Base-by-base conservation (phyloP, 2,888 invertebrate species). In the Eubasilissa splendida region DNA sequence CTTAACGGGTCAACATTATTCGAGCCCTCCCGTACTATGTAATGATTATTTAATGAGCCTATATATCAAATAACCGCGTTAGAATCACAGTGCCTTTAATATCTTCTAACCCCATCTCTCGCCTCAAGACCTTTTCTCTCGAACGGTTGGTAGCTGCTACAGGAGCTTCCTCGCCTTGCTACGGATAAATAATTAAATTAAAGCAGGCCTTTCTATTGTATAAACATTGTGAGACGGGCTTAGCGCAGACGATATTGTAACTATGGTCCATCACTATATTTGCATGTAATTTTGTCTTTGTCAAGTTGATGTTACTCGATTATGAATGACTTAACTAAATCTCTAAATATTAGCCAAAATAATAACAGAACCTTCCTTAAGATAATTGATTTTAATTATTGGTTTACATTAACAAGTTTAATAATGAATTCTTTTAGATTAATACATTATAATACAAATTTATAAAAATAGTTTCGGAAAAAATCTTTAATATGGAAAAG, bases 111-210 rank as follows among this genome's bases (percentile, higher is more conserved):
- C 50, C 66, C 66, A 50, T 66, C 66, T 66, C n/a, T n/a, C 33
- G n/a, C 14, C 66, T 14, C 31, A 63, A 42, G 42, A 63, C 63
- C 63, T 33, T 63, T 63, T 63, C 12, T 33, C 63, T 22, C 31
- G 33, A 63, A 63, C 63, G 22, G 33, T 10, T 3, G 76, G 31
- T n/a, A 10, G 63, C 14, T 11, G 63, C 33, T 31, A 10, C 73
- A 79, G 73, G 74, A 60, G 65, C 33, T 52, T 80, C 50, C 58
- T 22, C 65, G 66, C 80, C 77, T 65, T 54, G 65, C 54, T 50
- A 75, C 63, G 75, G 76, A 58, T 80, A 71, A 80, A 80, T 80
- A 80, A 80, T 80, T 80, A 80, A 80, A 80, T 80, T 80, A 77
- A 70, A 65, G 73, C 73, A 63, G 59, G 80, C 77, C 80, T 80